phyloP scores from a whole-genome alignment of 2,797 vertebrate species.

The Spinus olivaceus region DNA sequence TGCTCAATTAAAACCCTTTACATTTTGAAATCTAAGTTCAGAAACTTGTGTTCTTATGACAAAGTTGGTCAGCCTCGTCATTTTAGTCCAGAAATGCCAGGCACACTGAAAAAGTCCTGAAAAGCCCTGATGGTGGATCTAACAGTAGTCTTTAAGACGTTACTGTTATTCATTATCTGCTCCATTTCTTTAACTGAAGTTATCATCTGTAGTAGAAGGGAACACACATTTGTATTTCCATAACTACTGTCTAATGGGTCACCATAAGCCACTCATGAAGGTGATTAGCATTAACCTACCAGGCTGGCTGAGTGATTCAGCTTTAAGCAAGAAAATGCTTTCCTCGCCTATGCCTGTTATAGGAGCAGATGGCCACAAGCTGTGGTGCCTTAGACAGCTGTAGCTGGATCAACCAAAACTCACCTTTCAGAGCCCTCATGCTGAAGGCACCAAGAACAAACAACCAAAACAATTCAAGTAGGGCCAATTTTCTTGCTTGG shows the following conservation, averaged over 20 bases:
- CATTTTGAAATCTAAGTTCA: not conserved
- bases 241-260: not conserved
- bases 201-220: not conserved
- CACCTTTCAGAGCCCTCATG: slow-evolving; percentile 44
- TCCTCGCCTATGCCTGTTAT: not conserved
- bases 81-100: not conserved
- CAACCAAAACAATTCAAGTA: slow-evolving; percentile 27
- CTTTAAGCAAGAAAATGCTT: not conserved
- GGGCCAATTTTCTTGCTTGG: not conserved
- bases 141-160: not conserved
- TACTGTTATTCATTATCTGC: not conserved
- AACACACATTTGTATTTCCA: not conserved
- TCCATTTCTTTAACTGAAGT: not conserved
- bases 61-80: not conserved
- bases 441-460: not conserved
- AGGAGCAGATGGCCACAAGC: not conserved
- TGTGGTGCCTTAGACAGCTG: not conserved
- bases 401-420: slow-evolving; percentile 7
- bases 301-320: not conserved
- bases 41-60: not conserved
- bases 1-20: not conserved
- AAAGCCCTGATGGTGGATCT: not conserved
- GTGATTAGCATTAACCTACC: not conserved
- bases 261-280: not conserved
- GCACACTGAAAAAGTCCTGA: not conserved